Evolutionary conservation across 1,140 invertebrate genomes (phyloP), one percentile per base, ranked within the genome.

Genomic region (Drosophila ercepeae): DNA sequence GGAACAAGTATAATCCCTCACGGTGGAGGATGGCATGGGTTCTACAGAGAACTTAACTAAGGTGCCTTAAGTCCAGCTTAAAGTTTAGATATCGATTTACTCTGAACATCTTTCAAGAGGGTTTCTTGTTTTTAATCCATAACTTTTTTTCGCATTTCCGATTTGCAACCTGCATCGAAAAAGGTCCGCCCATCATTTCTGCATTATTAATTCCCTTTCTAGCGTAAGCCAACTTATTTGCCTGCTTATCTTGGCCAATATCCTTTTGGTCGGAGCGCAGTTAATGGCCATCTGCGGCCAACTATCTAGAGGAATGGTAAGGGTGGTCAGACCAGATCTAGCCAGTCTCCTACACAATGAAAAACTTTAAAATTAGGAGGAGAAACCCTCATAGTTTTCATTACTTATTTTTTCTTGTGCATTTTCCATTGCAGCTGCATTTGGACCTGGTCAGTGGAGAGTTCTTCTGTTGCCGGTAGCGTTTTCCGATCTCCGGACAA

Each of bases 161-260:
- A 54, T 34, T 32, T 21, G 25, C 34, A 42, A 41, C 50, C 29
- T 53, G 25, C 13, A 44, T 14, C 23, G 19, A 23, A 13, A 59
- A 27, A 21, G 29, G 6, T 45, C 32, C 44, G 57, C 49, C 50
- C 27, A 71, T 72, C 41, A 68, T 69, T 69, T 48, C 45, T 48
- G 45, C 34, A 65, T 83, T 75, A 64, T 74, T 70, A 75, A 58
- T 83, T 58, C 52, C 69, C 54, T 60, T 65, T 59, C 44, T 51
- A 46, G 34, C 51, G 45, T 42, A 75, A 70, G 74, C 64, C 55
- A 61, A 76, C 59, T 59, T 63, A 77, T 82, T 83, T 73, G 78
- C 71, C 60, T 52, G 81, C 75, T 84, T 86, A 84, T 84, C 79
- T 78, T 44, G 41, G 53, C 67, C 60, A 52, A 84, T 81, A 84